Base-by-base conservation (phyloP, 2,113 vertebrate species). In the Poeciliopsis retropinna region DNA sequence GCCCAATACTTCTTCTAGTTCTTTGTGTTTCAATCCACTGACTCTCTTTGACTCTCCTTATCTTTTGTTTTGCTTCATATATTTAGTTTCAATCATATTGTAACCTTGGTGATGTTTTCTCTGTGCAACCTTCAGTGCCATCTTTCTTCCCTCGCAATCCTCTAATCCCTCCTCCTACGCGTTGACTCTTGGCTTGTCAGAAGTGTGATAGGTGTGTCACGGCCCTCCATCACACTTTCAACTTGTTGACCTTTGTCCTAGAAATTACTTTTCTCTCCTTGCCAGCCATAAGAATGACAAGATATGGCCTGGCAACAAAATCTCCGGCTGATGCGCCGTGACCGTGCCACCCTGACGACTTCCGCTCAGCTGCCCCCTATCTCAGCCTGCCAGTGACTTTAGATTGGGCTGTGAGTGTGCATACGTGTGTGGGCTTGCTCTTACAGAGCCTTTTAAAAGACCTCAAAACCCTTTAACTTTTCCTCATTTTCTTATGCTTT, bases 241-340 rank as follows among this genome's bases (percentile, higher is more conserved):
- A 93, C 90, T 89, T 84, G 79, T 83, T 90, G 92, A 93, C 91
- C 93, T 91, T 92, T 93, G 92, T 90, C 89, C 90, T 44, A 57
- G 76, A 88, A 88, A 90, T 90, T 88, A 87, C 83, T 92, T 63
- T n/a, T 72, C 85, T 84, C 77, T 34, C 82, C 39, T 66, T 44
- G 37, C 64, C 83, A 72, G 80, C 86, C 74, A 76, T 30, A 14
- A 75, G 82, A 89, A 64, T 85, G 88, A 92, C 89, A 89, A 82
- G 82, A 90, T 57, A 57, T 87, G 85, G 87, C 85, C 87, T 79
- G 82, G 89, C 82, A 89, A 91, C 83, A 85, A 86, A 83, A 85
- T 80, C 79, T 72, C 79, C 68, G 60, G 87, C 80, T 89, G 92
- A 91, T 85, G 80, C 63, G 64, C 83, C 70, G 71, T 86, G 92